Evolutionary conservation across 1,140 invertebrate species (phyloP).

Genomic region (Copidosoma floridanum): DNA sequence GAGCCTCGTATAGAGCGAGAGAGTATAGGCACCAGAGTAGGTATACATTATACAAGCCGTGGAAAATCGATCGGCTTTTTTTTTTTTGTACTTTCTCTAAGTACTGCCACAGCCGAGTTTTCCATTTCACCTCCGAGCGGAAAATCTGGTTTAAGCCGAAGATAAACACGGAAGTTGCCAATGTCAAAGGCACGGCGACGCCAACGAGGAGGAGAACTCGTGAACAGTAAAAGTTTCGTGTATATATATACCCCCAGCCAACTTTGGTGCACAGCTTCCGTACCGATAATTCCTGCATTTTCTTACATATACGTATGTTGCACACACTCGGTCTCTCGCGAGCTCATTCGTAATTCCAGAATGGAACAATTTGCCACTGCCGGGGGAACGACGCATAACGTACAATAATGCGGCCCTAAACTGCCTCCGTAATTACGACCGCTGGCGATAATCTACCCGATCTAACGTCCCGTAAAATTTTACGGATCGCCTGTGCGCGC

Average conservation of each 20-base stretch:
- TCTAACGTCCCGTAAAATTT: constrained; percentile 3
- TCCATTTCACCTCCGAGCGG: neutral
- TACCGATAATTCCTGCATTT: too few relatives aligned
- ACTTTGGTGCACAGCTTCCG: too few relatives aligned
- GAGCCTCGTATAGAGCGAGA: too few relatives aligned
- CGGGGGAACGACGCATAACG: too few relatives aligned
- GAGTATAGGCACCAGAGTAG: too few relatives aligned
- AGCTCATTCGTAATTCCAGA: too few relatives aligned
- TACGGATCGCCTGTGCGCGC: neutral
- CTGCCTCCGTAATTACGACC: constrained; percentile 1
- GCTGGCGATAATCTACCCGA: constrained; percentile 1
- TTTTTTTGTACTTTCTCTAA: neutral
- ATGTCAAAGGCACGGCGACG: neutral
- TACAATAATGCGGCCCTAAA: constrained; percentile 1
- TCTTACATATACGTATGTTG: too few relatives aligned
- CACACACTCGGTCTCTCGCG: too few relatives aligned
- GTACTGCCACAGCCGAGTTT: neutral
- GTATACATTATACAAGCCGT: neutral
- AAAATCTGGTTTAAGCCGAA: constrained; percentile 1
- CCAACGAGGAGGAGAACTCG: too few relatives aligned
- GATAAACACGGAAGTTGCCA: neutral
- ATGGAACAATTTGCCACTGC: constrained; percentile 11
- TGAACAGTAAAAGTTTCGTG: neutral
- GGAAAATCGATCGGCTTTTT: neutral
- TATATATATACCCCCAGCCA: neutral